Evolutionary conservation across 2,888 invertebrate genomes (phyloP).

Genomic region (Vannuccia rotundouncinata): DNA sequence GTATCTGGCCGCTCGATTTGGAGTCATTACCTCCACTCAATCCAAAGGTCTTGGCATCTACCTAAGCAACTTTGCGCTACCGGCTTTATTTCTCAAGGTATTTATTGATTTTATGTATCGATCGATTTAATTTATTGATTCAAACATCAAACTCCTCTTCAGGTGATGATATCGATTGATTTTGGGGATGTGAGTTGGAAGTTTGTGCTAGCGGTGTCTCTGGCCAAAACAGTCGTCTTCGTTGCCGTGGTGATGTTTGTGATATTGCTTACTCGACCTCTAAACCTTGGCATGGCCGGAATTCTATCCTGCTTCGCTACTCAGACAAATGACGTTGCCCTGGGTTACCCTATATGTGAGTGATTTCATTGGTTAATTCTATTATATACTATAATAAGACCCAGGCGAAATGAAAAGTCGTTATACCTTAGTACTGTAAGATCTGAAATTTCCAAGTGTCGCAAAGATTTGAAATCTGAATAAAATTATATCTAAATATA

Average conservation of each 20-base stretch:
- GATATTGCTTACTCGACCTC: conserved; percentile 67
- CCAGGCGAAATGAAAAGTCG: too few species aligned
- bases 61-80: conserved; percentile 84
- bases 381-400: background rate
- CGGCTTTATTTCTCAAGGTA: conserved; percentile 78
- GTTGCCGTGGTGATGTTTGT: conserved; percentile 63
- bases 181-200: conserved; percentile 66
- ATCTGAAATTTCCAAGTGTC: too few species aligned
- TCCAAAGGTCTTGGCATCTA: conserved; percentile 73
- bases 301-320: conserved; percentile 88
- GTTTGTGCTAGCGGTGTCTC: conserved; percentile 74
- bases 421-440: too few species aligned
- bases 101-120: background rate
- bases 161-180: conserved; percentile 38
- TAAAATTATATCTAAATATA: too few species aligned
- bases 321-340: conserved; percentile 92
- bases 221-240: conserved; percentile 79
- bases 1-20: conserved; percentile 51
- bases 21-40: conserved; percentile 46
- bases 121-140: background rate
- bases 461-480: too few species aligned
- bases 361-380: conserved; percentile 41
- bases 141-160: background rate
- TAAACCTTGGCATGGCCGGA: conserved; percentile 76
- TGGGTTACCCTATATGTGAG: conserved; percentile 87